Evolutionary conservation across 2,888 invertebrate genomes (phyloP).

Genomic region (Palloptera scutellata): DNA sequence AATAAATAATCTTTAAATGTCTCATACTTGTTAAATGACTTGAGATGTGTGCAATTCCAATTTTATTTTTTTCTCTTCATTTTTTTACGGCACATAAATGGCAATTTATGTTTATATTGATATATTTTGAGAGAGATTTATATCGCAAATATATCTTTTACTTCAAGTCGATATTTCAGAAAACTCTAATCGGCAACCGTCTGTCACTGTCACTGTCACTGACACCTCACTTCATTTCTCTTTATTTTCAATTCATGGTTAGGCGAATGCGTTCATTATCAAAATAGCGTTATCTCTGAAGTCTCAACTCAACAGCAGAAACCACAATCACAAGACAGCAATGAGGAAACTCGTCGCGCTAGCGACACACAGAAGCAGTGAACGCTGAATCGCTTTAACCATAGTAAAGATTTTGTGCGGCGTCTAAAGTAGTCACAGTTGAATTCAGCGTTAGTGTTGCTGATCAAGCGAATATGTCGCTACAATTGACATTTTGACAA

Average conservation of each 20-base stretch:
- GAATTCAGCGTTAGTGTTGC: constrained; percentile 18
- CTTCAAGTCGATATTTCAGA: too few relatives aligned
- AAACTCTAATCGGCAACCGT: too few relatives aligned
- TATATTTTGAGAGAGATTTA: too few relatives aligned
- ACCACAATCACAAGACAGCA: constrained; percentile 6
- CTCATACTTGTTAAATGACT: too few relatives aligned
- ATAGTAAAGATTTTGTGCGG: neutral
- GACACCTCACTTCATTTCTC: too few relatives aligned
- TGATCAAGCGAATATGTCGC: constrained; percentile 62
- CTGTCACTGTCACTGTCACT: too few relatives aligned
- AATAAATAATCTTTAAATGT: too few relatives aligned
- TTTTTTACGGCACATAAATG: too few relatives aligned
- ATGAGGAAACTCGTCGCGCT: constrained; percentile 1
- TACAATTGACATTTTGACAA: constrained; percentile 61
- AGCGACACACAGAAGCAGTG: neutral
- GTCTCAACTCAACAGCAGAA: neutral
- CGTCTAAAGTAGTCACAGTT: constrained; percentile 7
- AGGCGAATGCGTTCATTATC: constrained; percentile 27
- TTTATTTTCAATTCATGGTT: constrained; percentile 16
- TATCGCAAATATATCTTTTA: too few relatives aligned
- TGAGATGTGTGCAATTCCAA: too few relatives aligned
- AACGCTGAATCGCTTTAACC: neutral
- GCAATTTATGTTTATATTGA: too few relatives aligned
- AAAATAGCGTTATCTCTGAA: neutral
- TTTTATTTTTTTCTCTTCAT: too few relatives aligned